phyloP scores from a whole-genome alignment of 2,113 vertebrate genomes.

The Petrocephalus zakoni region DNA sequence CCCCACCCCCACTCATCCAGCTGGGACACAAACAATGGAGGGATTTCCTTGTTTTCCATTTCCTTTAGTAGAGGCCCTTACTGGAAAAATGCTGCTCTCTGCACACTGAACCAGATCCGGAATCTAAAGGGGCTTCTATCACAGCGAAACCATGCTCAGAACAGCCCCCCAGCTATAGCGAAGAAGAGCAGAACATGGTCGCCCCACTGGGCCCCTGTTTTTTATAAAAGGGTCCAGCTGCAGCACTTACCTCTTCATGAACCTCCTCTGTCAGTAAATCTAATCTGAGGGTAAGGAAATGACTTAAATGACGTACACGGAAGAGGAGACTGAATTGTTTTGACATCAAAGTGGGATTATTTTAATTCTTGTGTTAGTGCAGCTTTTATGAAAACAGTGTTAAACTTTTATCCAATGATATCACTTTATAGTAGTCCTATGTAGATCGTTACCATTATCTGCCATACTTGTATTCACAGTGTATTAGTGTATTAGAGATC shows the following conservation, averaged over 20 bases:
- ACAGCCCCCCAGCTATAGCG: background rate
- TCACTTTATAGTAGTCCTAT: background rate
- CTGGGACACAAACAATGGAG: conserved; percentile 61
- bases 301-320: background rate
- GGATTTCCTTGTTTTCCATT: conserved; percentile 67
- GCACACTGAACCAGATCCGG: conserved; percentile 31
- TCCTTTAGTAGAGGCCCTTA: conserved; percentile 30
- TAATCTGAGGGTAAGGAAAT: background rate
- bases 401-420: background rate
- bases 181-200: background rate
- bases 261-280: background rate
- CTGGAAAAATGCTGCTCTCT: conserved; percentile 33
- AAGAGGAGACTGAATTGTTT: background rate
- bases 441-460: background rate
- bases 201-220: background rate
- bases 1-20: conserved; percentile 37
- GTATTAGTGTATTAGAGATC: background rate
- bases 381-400: background rate
- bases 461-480: background rate
- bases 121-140: conserved; percentile 18
- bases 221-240: background rate
- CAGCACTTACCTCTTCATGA: background rate
- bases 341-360: background rate
- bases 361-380: background rate
- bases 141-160: conserved; percentile 17